A percentile compares a stretch with the other conserved stretches of the same genome.
These are phyloP conservation scores for Pseudococcus longispinus DNA, from an alignment of 2,888 invertebrate genomes.

Conservation along the genomic window DNA sequence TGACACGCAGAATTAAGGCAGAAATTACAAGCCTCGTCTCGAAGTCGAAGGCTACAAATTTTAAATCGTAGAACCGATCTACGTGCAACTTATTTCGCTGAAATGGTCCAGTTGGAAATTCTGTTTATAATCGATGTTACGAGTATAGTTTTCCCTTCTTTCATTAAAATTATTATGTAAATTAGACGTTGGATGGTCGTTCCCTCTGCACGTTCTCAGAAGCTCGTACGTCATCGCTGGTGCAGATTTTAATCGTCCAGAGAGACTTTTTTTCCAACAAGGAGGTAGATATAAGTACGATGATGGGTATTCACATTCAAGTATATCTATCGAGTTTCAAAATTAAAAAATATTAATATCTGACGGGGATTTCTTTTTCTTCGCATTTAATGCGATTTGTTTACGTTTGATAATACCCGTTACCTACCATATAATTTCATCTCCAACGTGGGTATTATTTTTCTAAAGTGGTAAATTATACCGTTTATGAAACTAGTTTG, in stretches of 20 bases:
- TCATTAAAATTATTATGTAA: constrained; percentile 23
- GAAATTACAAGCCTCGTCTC: neutral
- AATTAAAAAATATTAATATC: constrained; percentile 11
- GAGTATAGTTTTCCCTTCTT: neutral
- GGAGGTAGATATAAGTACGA: neutral
- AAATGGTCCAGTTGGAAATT: neutral
- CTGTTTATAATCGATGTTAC: neutral
- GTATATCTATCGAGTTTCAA: neutral
- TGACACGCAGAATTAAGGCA: neutral
- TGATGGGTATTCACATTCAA: neutral
- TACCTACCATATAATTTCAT: neutral
- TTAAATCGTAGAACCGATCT: neutral
- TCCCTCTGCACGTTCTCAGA: neutral
- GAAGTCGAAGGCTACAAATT: constrained; percentile 6
- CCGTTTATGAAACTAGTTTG: constrained; percentile 27
- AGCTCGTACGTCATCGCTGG: neutral
- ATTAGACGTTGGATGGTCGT: neutral
- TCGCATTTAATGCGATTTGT: neutral
- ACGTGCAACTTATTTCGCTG: neutral
- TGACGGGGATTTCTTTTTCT: constrained; percentile 6
- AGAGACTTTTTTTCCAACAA: neutral
- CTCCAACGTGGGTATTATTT: neutral
- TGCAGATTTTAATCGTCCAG: neutral
- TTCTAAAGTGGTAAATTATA: constrained; percentile 38
- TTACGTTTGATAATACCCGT: constrained; percentile 1